Conservation (phyloP, 2,888 invertebrate species). For the Myathropa florea region DNA sequence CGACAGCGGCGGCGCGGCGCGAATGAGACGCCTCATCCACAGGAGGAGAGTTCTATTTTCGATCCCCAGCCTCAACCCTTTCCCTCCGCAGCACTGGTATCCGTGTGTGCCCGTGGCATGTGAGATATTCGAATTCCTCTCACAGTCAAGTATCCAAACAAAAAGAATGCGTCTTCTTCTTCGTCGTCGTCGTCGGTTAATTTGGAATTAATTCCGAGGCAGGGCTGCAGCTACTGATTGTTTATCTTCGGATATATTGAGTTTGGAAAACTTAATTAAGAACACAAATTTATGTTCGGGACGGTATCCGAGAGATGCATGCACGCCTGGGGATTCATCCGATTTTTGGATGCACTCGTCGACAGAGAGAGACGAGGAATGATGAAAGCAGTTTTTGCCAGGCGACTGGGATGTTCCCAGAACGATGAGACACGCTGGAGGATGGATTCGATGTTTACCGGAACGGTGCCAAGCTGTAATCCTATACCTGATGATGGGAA, state of each 20-base stretch:
- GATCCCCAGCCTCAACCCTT: background rate
- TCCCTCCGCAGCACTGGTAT: too few species aligned
- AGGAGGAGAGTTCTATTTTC: conserved; percentile 52
- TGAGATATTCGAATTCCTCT: background rate
- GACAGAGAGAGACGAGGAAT: too few species aligned
- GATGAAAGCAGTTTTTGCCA: conserved; percentile 14
- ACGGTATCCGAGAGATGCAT: background rate
- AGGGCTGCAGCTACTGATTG: conserved; percentile 57
- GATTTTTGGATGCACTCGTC: background rate
- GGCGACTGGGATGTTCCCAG: background rate
- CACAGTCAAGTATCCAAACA: conserved; percentile 30
- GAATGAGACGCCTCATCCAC: conserved; percentile 38
- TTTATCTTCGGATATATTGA: conserved; percentile 67
- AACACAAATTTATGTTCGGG: conserved; percentile 58
- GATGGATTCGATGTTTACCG: background rate
- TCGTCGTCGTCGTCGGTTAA: conserved; percentile 36
- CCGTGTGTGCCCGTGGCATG: background rate
- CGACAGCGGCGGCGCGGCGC: background rate
- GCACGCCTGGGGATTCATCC: background rate
- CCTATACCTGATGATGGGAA: conserved; percentile 36
- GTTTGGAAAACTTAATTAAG: conserved; percentile 70
- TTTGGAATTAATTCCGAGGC: conserved; percentile 62
- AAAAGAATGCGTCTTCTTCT: conserved; percentile 37
- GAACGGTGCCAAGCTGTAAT: conserved; percentile 35
- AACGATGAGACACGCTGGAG: background rate